Conservation (phyloP, 2,888 invertebrate species). For the Sphaerophoria rueppellii region DNA sequence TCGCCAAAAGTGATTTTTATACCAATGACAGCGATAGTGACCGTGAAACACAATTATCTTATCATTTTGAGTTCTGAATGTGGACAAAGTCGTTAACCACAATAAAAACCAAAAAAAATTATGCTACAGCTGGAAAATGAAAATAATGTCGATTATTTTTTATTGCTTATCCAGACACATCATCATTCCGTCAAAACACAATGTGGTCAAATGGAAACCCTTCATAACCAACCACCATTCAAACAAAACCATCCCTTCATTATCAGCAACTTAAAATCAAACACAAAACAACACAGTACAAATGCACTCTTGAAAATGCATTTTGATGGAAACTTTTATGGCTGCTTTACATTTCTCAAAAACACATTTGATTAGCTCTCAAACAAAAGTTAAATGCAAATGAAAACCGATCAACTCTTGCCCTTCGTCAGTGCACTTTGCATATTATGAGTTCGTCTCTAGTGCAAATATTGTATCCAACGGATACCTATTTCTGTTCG, state of each 20-base stretch:
- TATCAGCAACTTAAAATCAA: neutral
- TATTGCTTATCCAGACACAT: no score
- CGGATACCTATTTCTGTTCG: constrained; percentile 15
- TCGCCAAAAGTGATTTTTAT: no score
- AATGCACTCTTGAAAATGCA: constrained; percentile 17
- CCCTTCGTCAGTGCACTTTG: constrained; percentile 17
- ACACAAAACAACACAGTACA: neutral
- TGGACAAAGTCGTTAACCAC: no score
- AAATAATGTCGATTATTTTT: no score
- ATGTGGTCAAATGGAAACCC: no score
- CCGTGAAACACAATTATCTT: no score
- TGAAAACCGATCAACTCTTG: constrained; percentile 41
- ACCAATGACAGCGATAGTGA: no score
- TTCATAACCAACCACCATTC: constrained; percentile 7
- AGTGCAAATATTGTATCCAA: constrained; percentile 26
- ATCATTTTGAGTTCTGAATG: no score
- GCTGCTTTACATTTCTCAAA: constrained; percentile 48
- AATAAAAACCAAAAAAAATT: no score
- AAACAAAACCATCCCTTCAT: constrained; percentile 1
- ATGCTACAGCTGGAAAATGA: no score
- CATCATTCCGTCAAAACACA: no score
- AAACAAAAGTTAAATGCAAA: constrained; percentile 67
- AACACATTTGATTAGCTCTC: constrained; percentile 72
- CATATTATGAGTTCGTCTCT: constrained; percentile 1
- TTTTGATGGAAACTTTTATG: constrained; percentile 62